These are phyloP conservation scores for Macropis europaea DNA, from an alignment of 2,888 invertebrate species.

Conservation along the genomic window DNA sequence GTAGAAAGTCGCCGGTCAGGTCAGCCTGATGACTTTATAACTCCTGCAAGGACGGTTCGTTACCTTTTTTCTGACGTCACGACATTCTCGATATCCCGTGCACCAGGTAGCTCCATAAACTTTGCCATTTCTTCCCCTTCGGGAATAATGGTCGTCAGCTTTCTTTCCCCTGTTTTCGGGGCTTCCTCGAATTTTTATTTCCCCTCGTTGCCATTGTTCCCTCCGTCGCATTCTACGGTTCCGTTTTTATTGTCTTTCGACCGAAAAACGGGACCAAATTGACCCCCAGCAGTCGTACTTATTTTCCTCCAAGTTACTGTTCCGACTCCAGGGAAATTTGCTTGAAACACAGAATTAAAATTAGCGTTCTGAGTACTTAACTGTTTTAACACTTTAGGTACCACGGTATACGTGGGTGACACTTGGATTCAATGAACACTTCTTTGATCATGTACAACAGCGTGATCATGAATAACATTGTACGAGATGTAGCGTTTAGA, in stretches of 20 bases:
- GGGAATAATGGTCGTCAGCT: slow-evolving; percentile 3
- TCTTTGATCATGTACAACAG: too few species aligned
- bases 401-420: too few species aligned
- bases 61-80: slow-evolving; percentile 29
- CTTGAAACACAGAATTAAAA: too few species aligned
- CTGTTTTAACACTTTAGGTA: too few species aligned
- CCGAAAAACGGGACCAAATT: background rate
- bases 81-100: slow-evolving; percentile 14
- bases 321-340: too few species aligned
- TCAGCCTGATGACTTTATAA: slow-evolving; percentile 65
- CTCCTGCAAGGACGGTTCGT: slow-evolving; percentile 33
- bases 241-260: background rate
- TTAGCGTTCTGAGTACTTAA: too few species aligned
- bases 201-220: background rate
- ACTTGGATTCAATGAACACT: too few species aligned
- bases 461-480: too few species aligned
- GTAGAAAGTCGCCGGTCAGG: slow-evolving; percentile 46
- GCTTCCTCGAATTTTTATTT: background rate
- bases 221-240: background rate
- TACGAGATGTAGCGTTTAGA: too few species aligned
- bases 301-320: too few species aligned
- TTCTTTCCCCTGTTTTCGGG: slow-evolving; percentile 16
- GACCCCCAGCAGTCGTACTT: too few species aligned
- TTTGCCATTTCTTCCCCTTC: background rate
- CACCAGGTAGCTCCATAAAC: slow-evolving; percentile 41